These are phyloP conservation scores for Muschampia staudingeri DNA, from an alignment of 2,888 invertebrate genomes.

Conservation along the genomic window DNA sequence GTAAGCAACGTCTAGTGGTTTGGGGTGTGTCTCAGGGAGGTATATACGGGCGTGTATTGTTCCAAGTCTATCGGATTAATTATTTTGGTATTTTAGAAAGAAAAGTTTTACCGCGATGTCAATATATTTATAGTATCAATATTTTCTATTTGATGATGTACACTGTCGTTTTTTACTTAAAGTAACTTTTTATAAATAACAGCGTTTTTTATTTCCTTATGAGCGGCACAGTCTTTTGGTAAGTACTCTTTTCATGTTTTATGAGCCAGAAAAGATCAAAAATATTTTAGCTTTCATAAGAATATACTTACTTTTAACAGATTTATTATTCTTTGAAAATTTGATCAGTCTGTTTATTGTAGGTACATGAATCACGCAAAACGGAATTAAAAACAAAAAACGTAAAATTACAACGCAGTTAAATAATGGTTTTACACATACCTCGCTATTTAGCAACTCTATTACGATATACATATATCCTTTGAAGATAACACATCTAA, in stretches of 20 bases:
- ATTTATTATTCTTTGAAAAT: neutral
- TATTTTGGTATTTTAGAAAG: conserved; percentile 15
- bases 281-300: too few species aligned
- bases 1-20: conserved; percentile 73
- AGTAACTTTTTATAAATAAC: too few species aligned
- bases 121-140: too few species aligned
- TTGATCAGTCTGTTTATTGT: neutral
- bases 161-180: too few species aligned
- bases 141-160: too few species aligned
- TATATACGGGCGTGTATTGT: conserved; percentile 74
- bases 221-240: too few species aligned
- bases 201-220: too few species aligned
- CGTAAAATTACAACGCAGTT: neutral
- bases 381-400: conserved; percentile 30
- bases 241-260: neutral
- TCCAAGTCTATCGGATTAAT: conserved; percentile 45
- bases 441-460: conserved; percentile 18
- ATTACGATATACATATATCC: conserved; percentile 53
- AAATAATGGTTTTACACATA: neutral
- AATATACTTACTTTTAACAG: too few species aligned
- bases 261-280: too few species aligned
- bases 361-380: neutral
- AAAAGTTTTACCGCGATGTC: neutral
- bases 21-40: conserved; percentile 76
- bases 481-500: conserved; percentile 77